phyloP scores from a whole-genome alignment of 2,113 vertebrate genomes.

The Excalfactoria chinensis region DNA sequence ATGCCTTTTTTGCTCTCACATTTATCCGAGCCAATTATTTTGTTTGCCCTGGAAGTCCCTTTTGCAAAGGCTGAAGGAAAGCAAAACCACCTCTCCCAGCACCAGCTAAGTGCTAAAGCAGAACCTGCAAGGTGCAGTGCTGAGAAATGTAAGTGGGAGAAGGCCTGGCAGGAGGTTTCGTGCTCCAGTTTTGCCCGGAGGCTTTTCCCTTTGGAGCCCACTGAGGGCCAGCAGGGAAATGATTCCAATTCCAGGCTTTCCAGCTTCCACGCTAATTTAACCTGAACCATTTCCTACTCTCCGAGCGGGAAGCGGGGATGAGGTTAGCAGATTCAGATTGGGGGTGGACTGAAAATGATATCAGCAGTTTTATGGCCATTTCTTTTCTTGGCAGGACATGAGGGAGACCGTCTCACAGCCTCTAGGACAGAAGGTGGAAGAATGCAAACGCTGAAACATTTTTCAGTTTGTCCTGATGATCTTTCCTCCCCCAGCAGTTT shows the following conservation, averaged over 20 bases:
- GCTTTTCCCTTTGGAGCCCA: background rate
- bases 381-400: constrained; percentile 62
- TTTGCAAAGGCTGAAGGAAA: constrained; percentile 4
- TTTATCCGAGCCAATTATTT: background rate
- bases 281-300: constrained; percentile 75
- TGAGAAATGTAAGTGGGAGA: background rate
- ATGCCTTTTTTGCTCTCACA: background rate
- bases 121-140: background rate
- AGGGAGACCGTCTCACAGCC: background rate
- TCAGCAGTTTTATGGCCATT: constrained; percentile 30
- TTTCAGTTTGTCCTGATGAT: background rate
- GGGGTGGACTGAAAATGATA: constrained; percentile 47
- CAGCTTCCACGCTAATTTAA: constrained; percentile 76
- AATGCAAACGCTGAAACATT: background rate
- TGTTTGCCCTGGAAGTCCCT: background rate
- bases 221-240: background rate
- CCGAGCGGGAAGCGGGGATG: constrained; percentile 70
- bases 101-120: constrained; percentile 55
- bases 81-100: background rate
- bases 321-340: constrained; percentile 74
- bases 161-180: background rate
- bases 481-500: constrained; percentile 21
- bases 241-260: constrained; percentile 63
- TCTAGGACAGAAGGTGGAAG: constrained; percentile 7
- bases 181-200: constrained; percentile 15